A percentile compares a stretch with the other conserved stretches of the same genome.
Evolutionary conservation across 2,113 vertebrate genomes (phyloP).

Genomic region (Tragulus kanchil): DNA sequence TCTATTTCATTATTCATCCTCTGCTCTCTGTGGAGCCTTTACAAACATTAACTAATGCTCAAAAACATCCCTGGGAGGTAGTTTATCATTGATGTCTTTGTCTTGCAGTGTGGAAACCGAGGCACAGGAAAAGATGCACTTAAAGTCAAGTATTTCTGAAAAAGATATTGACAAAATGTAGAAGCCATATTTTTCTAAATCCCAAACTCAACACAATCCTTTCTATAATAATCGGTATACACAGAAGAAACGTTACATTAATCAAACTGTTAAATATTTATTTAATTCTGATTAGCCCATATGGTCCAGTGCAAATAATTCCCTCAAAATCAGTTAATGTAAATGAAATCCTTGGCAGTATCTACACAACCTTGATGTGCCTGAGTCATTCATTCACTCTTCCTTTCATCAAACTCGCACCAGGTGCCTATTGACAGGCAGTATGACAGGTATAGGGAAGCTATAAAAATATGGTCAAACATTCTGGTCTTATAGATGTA

Average conservation of each 20-base stretch:
- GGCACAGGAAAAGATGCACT: conserved; percentile 47
- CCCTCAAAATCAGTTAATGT: neutral
- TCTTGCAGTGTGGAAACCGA: conserved; percentile 68
- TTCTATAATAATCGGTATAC: neutral
- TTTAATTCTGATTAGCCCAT: neutral
- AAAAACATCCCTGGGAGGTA: conserved; percentile 63
- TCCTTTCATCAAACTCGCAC: neutral
- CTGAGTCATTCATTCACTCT: neutral
- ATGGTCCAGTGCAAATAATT: neutral
- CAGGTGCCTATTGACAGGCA: neutral
- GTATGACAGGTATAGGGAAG: neutral
- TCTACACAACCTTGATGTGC: neutral
- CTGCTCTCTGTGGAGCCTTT: conserved; percentile 70
- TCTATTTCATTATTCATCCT: conserved; percentile 77
- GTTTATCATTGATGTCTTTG: conserved; percentile 70
- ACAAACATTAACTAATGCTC: conserved; percentile 80
- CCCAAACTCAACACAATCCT: neutral
- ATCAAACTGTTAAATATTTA: conserved; percentile 19
- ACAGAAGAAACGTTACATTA: too few species aligned
- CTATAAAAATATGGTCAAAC: neutral
- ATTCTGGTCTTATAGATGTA: neutral
- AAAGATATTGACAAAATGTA: neutral
- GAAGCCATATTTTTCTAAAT: conserved; percentile 8
- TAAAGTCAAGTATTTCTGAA: conserved; percentile 55
- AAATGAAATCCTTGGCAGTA: neutral